Evolutionary conservation across 2,113 vertebrate genomes (phyloP), one percentile per base, ranked within the genome.

Genomic region (Alaudala cheleensis): DNA sequence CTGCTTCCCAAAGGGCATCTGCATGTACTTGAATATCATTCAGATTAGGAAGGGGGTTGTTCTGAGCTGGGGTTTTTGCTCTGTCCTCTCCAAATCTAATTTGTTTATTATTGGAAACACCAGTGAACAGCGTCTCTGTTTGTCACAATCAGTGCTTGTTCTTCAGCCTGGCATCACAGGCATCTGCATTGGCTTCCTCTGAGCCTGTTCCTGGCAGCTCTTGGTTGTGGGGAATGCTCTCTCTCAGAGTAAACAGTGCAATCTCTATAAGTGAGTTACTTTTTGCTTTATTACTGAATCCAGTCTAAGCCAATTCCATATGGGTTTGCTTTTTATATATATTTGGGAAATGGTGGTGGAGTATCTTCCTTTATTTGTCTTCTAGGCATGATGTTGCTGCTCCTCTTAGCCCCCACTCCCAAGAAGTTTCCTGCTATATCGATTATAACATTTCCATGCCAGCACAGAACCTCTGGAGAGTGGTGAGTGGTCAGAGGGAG

Each of bases 371-470:
- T 81, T 29, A 14, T 29, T 50, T 80, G 33, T 80, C 34, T 92
- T 91, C 6, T 51, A 99, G 99, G 79, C 99, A 99, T 9, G 99
- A 99, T 8, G 99, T 99, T 4, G 99, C 99, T 10, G 99, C 99
- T 28, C 99, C 99, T 11, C 98, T 99, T 96, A 99, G 98, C 78
- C 99, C 99, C 49, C 99, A 99, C 7, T 96, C 98, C 9, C 99
- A 99, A 95, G 99, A 99, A 92, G 98, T 99, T 33, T 99, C 99
- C 49, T 99, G 99, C 70, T 99, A 99, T 79, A 95, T 99, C 5
- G 98, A 99, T 97, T 99, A 99, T 90, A 99, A 99, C 61, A 97
- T 99, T 50, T 99, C 99, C 86, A 99, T 99, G 99, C 98, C 98
- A 0, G 97, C 98, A 9, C 99, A 99, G 98, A 99, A 98, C 96